Evolutionary conservation across 2,113 vertebrate genomes (phyloP), one percentile per base, ranked within the genome.

Genomic region (Cacatua alba): DNA sequence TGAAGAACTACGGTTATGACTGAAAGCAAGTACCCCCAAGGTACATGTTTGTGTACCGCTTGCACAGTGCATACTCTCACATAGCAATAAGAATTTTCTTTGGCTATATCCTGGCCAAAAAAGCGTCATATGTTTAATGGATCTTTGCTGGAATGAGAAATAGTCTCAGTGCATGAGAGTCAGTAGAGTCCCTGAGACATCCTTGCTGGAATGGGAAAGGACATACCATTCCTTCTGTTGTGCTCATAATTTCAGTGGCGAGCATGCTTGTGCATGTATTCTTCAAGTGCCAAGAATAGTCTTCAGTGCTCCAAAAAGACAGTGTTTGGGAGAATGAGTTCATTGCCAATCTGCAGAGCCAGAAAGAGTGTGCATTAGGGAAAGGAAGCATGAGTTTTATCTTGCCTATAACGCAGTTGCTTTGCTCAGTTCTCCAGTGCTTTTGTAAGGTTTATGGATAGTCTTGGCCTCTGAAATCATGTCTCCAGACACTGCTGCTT

Each of bases 401-500:
- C 85, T 75, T 86, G 79, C n/a, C 60, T 81, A 4, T 24, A 55
- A 31, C 35, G 37, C 16, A 9, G 0, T 33, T 82, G 9, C 7
- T 88, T 41, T 91, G 46, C 33, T 39, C 23, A 53, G 31, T 62
- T 79, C 49, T 80, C 46, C 55, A 80, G 67, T 53, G 44, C 52
- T 92, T 85, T 94, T 80, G n/a, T 62, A 88, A 90, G 11, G 75
- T 88, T 92, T 96, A 49, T 86, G 55, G 46, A 43, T 62, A 59
- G 24, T 52, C 91, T 75, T 80, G 68, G 79, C 64, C 35, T 92
- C 76, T 81, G 88, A 94, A 95, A 75, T 60, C 71, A 46, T 1
- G 1, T 80, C 63, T 95, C 63, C 59, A 75, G 75, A 51, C 18
- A 44, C 23, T 63, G 71, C 23, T 74, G 37, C 51, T 83, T 90